Percentiles rank a stretch among this genome's conserved stretches.
Conservation (phyloP, 1,140 invertebrate genomes). For the Elymnias hypermnestra region DNA sequence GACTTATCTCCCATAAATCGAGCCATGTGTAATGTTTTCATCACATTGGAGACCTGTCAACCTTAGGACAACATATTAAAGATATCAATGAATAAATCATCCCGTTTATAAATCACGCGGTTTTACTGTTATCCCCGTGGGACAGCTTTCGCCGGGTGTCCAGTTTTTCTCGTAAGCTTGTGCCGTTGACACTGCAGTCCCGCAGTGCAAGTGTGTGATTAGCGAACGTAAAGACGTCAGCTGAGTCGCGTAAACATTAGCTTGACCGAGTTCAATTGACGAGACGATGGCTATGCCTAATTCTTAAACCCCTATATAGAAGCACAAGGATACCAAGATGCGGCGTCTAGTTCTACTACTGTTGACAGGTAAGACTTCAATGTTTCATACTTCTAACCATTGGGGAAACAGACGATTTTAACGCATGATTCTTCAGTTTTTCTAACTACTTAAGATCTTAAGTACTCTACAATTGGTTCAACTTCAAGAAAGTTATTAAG, state of each 20-base stretch:
- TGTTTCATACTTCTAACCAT: no score
- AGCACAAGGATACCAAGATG: conserved; percentile 46
- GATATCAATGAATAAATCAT: conserved; percentile 50
- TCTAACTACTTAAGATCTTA: no score
- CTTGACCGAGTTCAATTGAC: conserved; percentile 37
- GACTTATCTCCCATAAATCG: conserved; percentile 38
- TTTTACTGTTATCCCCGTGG: conserved; percentile 16
- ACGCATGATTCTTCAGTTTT: no score
- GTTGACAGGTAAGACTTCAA: no score
- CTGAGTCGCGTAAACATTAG: conserved; percentile 71
- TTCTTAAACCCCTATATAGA: conserved; percentile 30
- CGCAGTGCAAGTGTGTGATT: conserved; percentile 74
- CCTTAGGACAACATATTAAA: conserved; percentile 30
- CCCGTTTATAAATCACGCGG: conserved; percentile 3
- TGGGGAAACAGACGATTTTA: no score
- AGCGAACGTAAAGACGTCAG: conserved; percentile 59
- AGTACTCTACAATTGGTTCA: no score
- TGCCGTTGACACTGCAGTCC: conserved; percentile 73
- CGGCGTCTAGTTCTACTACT: conserved; percentile 53
- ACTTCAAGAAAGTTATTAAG: no score
- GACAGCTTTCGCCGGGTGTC: conserved; percentile 61
- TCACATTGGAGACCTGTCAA: conserved; percentile 50
- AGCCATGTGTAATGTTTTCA: conserved; percentile 69
- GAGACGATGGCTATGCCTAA: conserved; percentile 45
- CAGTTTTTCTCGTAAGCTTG: conserved; percentile 62